Conservation (phyloP, 2,888 invertebrate species). For the Hyposoter dolosus region DNA sequence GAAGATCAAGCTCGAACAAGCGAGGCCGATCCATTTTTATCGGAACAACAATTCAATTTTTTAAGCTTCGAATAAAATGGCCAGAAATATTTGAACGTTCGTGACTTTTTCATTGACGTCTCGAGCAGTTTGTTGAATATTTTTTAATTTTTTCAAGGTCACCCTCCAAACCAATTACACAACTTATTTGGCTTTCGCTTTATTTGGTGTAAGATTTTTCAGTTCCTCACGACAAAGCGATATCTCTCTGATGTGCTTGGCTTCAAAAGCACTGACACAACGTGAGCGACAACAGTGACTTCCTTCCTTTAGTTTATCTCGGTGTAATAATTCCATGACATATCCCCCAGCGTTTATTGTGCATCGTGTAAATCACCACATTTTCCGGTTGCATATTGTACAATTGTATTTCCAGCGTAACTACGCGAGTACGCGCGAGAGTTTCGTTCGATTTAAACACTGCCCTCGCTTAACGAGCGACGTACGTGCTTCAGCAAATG, state of each 20-base stretch:
- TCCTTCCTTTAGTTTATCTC: slow-evolving; percentile 27
- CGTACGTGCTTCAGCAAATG: neutral
- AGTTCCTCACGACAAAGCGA: slow-evolving; percentile 11
- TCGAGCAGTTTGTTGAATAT: too few species aligned
- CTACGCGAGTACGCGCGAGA: neutral
- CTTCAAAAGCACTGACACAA: neutral
- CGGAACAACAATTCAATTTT: neutral
- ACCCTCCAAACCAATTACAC: neutral
- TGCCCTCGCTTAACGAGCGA: neutral
- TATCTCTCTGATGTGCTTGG: slow-evolving; percentile 17
- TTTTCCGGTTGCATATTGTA: neutral
- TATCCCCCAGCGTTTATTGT: slow-evolving; percentile 1
- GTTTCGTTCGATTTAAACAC: slow-evolving; percentile 10
- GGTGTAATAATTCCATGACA: slow-evolving; percentile 16
- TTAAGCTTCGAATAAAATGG: too few species aligned
- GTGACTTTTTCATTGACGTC: too few species aligned
- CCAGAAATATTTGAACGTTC: too few species aligned
- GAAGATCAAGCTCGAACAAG: neutral
- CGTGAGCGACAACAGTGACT: slow-evolving; percentile 1
- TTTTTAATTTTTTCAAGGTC: too few species aligned
- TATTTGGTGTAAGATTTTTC: slow-evolving; percentile 26
- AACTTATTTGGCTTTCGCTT: neutral
- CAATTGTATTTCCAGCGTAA: slow-evolving; percentile 12
- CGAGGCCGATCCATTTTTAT: neutral
- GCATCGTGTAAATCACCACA: slow-evolving; percentile 18